Percentiles rank a stretch among this genome's conserved stretches.
phyloP scores from a whole-genome alignment of 2,888 invertebrate species.

The Lysandra bellargus region DNA sequence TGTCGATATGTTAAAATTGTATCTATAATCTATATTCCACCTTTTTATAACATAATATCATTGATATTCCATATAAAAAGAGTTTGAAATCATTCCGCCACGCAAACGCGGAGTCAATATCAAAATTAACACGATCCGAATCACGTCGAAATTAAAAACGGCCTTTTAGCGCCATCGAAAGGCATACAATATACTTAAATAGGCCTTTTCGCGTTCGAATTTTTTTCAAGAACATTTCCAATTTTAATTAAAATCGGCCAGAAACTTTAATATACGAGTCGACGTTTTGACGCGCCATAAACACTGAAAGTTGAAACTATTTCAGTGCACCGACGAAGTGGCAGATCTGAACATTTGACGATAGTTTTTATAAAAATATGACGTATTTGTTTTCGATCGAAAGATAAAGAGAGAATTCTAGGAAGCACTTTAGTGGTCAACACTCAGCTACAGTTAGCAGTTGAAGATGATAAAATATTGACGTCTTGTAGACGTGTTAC shows the following conservation, averaged over 20 bases:
- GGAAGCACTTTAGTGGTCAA: no score
- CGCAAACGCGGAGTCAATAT: conserved; percentile 3
- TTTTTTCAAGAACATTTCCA: conserved; percentile 37
- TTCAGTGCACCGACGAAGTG: background rate
- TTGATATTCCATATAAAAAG: background rate
- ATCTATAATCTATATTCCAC: background rate
- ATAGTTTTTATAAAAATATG: background rate
- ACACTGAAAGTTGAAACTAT: conserved; percentile 33
- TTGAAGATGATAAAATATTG: no score
- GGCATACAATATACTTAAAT: no score
- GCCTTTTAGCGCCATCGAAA: conserved; percentile 14
- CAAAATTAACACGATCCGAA: conserved; percentile 6
- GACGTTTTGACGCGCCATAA: conserved; percentile 41
- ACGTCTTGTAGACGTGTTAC: no score
- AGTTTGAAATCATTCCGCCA: background rate
- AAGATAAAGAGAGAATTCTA: no score
- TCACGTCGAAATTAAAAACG: conserved; percentile 29
- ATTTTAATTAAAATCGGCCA: conserved; percentile 49
- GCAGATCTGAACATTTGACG: background rate
- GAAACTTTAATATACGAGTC: conserved; percentile 42
- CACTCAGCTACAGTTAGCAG: no score
- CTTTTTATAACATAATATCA: no score
- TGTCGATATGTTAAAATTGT: background rate
- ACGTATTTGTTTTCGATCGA: no score
- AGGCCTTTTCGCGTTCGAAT: background rate